Base-by-base conservation (phyloP, 2,888 invertebrate genomes). In the Drosophila cognata region DNA sequence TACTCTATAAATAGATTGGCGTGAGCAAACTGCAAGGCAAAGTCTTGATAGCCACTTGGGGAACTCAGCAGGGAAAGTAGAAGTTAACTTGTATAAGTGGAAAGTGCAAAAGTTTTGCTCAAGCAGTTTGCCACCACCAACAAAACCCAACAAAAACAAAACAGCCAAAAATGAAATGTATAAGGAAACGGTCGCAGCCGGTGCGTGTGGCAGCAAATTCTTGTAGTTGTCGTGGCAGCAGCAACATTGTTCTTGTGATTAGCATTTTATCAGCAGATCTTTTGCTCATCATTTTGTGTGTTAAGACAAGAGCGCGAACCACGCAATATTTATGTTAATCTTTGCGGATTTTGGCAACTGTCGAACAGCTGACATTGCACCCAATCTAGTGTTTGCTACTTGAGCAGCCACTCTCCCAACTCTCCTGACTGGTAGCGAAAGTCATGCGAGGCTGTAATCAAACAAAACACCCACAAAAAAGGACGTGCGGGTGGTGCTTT, bases 241-340 rank as follows among this genome's bases (percentile, higher is more conserved):
- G 35, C 67, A 80, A 87, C 83, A 84, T 84, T 88, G 88, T 88
- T 78, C 75, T 64, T 74, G 76, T 88, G 88, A 88, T 89, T 89
- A 88, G 88, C 89, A 88, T 88, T 89, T 88, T 89, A 88, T 89
- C 89, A 86, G 74, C 55, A 74, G 71, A 84, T 84, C 81, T 79
- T 81, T 79, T 64, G 77, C 77, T 76, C 83, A 81, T 82, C 84
- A 73, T 77, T 72, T 71, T 81, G 77, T 71, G 69, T 81, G 71
- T 79, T 71, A 71, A 67, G 76, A 78, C 79, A 82, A 73, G 70
- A 77, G 77, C 67, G 71, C 60, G 67, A 78, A 78, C 28, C 70
- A 55, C 69, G 68, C 78, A 85, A 77, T 88, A 79, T 87, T 89
- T 82, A 88, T 85, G 88, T 78, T 88, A 89, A 88, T 88, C 81